Base-by-base conservation (phyloP, 2,113 vertebrate genomes). In the Emydura subglobosa region DNA sequence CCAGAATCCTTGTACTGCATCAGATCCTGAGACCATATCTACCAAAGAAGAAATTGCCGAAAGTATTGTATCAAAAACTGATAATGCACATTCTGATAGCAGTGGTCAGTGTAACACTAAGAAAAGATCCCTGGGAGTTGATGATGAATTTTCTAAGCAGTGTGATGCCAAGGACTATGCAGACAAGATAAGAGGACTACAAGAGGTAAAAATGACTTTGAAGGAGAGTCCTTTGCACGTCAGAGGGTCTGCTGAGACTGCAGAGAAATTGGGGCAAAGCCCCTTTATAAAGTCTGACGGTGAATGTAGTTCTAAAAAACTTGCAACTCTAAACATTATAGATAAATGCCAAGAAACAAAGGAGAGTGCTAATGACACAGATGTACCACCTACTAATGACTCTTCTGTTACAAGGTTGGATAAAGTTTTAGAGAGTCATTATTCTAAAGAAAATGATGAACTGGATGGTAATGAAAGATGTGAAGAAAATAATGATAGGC, bases 41-140 rank as follows among this genome's bases (percentile, higher is more conserved):
- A 96, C 98, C 98, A 98, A 97, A 98, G 98, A 98, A 89, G 97
- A 76, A 13, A 72, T 61, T 82, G 54, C 96, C 21, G 95, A 95
- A 85, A 96, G 83, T 85, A 31, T 84, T 76, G 39, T 79, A 9
- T 74, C 93, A 49, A 79, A 95, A 79, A 91, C 95, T 16, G 95
- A 95, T 25, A 96, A 94, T n/a, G 34, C 54, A 3, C 79, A 91
- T 86, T 91, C 94, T 16, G 76, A 42, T 7, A 17, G 85, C 44
- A 80, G 44, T n/a, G 79, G 81, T 65, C 97, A 96, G 44, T 94
- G 94, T 50, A 85, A 91, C 79, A 84, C 82, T 51, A 84, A 74
- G 72, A 95, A 94, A 94, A 92, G 50, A 22, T 51, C 90, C 51
- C 11, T 24, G 53, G 96, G 91, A 0, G 3, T 29, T 13, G 96